Evolutionary conservation across 2,888 invertebrate species (phyloP), one percentile per base, ranked within the genome.

Genomic region (Acrobasis consociella): DNA sequence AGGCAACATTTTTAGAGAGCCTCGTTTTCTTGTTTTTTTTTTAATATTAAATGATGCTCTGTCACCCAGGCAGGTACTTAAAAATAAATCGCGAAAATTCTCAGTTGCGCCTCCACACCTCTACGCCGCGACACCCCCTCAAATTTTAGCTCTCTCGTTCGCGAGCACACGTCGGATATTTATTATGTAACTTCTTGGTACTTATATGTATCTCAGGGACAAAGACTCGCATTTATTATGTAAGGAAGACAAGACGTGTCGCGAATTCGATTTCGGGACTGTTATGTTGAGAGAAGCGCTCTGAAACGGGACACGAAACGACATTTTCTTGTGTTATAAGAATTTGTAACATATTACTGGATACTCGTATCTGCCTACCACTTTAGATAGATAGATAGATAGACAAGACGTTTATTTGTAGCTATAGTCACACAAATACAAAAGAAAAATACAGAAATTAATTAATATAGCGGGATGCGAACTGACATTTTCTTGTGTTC

Each of bases 111-210:
- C 74, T 15, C 51, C 80, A 63, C 69, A n/a, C 58, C 63, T 60
- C 60, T 52, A 60, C 51, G 10, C 5, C 22, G 58, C 62, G 69
- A 70, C 77, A 72, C 80, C 83, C 85, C 85, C 84, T 78, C 79
- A 81, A 87, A 86, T 88, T 88, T 88, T 88, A 86, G 83, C 84
- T 83, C 74, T 75, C 80, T 81, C 78, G 74, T 80, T 80, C 78
- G 79, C 73, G 76, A 72, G 74, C 73, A 72, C 74, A 78, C 74
- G 75, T 78, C 81, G 78, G 78, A 78, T 81, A 85, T 82, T 82
- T 84, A 84, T 83, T 81, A 78, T 60, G 38, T 60, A 50, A n/a
- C 13, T 80, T 5, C 31, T 31, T 31, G 31, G 72, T 80, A 76
- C 75, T 69, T 67, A 64, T 67, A 64, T 65, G 62, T 66, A 65